Percentiles rank a stretch among this genome's conserved stretches.
Conservation (phyloP, 1,140 invertebrate species). For the Geopemphigus sp. region DNA sequence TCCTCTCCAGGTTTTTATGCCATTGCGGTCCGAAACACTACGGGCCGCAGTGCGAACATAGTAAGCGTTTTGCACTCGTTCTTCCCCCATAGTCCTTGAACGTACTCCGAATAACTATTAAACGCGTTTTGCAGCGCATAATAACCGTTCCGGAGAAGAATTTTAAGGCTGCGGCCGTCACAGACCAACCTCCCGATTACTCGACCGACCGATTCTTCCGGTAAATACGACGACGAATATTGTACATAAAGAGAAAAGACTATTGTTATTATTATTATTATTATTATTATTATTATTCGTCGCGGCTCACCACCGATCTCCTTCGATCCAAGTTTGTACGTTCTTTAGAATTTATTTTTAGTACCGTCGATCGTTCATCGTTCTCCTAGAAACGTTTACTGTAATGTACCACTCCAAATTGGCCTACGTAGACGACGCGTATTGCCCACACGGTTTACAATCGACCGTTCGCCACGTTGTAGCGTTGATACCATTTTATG, state of each 20-base stretch:
- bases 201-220: too few species aligned
- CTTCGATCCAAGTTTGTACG: conserved; percentile 25
- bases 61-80: conserved; percentile 58
- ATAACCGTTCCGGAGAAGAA: neutral
- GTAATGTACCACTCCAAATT: neutral
- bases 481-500: conserved; percentile 9
- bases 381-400: conserved; percentile 7
- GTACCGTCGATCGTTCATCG: neutral
- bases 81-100: too few species aligned
- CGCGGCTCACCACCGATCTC: conserved; percentile 3
- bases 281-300: too few species aligned
- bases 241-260: conserved; percentile 44
- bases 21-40: conserved; percentile 66
- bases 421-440: neutral
- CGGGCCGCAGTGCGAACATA: conserved; percentile 71
- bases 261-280: too few species aligned
- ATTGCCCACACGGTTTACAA: neutral
- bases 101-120: too few species aligned
- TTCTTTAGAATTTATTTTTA: conserved; percentile 21
- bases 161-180: too few species aligned
- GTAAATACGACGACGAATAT: neutral
- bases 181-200: too few species aligned
- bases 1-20: conserved; percentile 69
- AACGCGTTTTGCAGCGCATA: neutral
- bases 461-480: neutral